Evolutionary conservation across 2,888 invertebrate genomes (phyloP).

Genomic region (Mechanitis mazaeus): DNA sequence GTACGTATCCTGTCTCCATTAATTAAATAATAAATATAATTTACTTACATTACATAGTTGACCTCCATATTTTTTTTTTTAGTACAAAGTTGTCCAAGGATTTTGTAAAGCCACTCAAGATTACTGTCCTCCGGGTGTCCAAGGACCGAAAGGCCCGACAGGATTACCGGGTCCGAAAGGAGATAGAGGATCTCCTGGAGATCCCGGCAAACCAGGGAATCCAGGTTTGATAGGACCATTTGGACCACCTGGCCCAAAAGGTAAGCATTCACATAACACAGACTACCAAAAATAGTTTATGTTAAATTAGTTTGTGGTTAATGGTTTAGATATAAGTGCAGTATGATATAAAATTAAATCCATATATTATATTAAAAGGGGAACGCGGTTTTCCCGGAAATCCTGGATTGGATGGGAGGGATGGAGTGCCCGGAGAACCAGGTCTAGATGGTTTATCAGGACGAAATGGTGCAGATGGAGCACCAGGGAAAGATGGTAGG

Average conservation of each 20-base stretch:
- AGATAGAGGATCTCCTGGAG: constrained; percentile 81
- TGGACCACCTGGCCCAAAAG: constrained; percentile 79
- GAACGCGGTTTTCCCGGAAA: constrained; percentile 83
- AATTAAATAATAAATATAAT: no score
- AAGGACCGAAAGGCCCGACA: constrained; percentile 78
- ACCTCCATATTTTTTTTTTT: constrained; percentile 38
- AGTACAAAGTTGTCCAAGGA: constrained; percentile 89
- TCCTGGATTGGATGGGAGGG: constrained; percentile 88
- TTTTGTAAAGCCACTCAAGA: constrained; percentile 90
- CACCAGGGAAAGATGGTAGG: constrained; percentile 84
- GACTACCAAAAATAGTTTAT: background rate
- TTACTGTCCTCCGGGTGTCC: constrained; percentile 84
- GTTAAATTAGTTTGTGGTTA: background rate
- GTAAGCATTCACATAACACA: constrained; percentile 39
- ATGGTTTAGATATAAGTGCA: background rate
- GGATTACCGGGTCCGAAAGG: constrained; percentile 80
- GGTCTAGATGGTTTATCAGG: constrained; percentile 92
- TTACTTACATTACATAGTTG: no score
- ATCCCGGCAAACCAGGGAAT: constrained; percentile 83
- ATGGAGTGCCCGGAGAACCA: constrained; percentile 93
- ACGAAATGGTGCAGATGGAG: constrained; percentile 88
- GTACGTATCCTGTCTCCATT: no score
- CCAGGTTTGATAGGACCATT: constrained; percentile 80
- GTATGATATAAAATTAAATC: background rate
- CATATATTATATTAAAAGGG: constrained; percentile 57